These are phyloP conservation scores for Gryllus bimaculatus DNA, from an alignment of 1,140 invertebrate genomes.

Conservation along the genomic window DNA sequence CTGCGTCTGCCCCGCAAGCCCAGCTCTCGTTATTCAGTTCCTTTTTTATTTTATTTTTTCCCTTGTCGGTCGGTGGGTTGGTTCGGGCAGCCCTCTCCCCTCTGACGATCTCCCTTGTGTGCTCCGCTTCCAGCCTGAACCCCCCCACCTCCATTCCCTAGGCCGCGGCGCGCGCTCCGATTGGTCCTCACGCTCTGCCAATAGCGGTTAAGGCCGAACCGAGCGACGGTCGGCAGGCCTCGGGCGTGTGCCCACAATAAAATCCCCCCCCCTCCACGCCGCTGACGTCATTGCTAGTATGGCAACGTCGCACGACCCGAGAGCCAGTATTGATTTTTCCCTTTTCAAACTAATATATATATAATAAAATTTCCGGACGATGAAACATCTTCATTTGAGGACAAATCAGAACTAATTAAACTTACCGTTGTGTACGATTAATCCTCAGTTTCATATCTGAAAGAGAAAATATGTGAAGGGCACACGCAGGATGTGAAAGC, in stretches of 20 bases:
- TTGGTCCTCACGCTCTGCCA: background rate
- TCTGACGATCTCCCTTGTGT: background rate
- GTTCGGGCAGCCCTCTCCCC: background rate
- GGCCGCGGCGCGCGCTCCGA: background rate
- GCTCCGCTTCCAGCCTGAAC: background rate
- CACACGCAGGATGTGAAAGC: no score
- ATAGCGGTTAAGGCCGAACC: background rate
- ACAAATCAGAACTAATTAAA: no score
- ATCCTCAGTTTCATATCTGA: no score
- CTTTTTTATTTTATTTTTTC: background rate
- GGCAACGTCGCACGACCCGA: background rate
- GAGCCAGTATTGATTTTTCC: background rate
- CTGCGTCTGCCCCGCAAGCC: background rate
- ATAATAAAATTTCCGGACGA: no score
- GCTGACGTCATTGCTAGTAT: background rate
- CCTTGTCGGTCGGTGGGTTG: background rate
- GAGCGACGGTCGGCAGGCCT: background rate
- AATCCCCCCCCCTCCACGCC: background rate
- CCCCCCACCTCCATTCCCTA: background rate
- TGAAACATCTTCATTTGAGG: no score
- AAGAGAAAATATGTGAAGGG: no score
- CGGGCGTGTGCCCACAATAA: background rate
- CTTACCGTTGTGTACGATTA: no score
- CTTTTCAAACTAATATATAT: background rate
- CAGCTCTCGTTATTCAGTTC: background rate